These are phyloP conservation scores for Henicopernis longicauda DNA, from an alignment of 2,113 vertebrate genomes.

Conservation along the genomic window DNA sequence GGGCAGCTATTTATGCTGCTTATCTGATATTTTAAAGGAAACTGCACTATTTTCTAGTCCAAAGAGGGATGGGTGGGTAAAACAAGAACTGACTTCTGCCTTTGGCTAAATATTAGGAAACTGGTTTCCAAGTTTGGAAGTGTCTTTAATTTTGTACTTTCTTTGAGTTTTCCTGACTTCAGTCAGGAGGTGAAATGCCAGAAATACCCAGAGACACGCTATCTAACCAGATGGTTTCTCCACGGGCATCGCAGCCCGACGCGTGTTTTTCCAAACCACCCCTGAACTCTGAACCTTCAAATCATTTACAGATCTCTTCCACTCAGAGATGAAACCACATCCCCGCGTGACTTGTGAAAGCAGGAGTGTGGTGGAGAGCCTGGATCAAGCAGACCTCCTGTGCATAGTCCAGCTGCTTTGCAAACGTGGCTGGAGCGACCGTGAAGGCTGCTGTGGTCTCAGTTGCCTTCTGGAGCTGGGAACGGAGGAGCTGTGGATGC, in stretches of 20 bases:
- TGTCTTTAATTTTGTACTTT: not conserved
- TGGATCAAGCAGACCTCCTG: not conserved
- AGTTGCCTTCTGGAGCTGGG: not conserved
- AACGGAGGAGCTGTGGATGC: not conserved
- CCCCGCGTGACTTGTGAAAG: not conserved
- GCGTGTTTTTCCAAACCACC: constrained; percentile 10
- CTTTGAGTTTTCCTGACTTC: not conserved
- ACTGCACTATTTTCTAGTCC: not conserved
- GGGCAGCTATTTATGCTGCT: not conserved
- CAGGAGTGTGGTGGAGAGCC: not conserved
- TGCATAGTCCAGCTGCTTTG: not conserved
- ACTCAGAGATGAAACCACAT: not conserved
- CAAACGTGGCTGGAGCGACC: not conserved
- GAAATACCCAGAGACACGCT: constrained; percentile 37
- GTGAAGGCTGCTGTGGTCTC: not conserved
- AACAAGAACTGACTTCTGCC: not conserved
- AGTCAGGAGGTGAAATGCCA: constrained; percentile 32
- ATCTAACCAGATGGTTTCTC: not conserved
- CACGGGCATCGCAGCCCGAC: fast-evolving
- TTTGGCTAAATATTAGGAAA: constrained; percentile 12
- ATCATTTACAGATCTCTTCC: constrained; percentile 28
- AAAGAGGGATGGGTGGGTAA: not conserved
- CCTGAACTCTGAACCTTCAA: constrained; percentile 53
- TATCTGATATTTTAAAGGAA: constrained; percentile 22
- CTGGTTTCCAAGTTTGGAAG: not conserved